phyloP scores from a whole-genome alignment of 2,888 invertebrate species.

The Spodoptera exigua region DNA sequence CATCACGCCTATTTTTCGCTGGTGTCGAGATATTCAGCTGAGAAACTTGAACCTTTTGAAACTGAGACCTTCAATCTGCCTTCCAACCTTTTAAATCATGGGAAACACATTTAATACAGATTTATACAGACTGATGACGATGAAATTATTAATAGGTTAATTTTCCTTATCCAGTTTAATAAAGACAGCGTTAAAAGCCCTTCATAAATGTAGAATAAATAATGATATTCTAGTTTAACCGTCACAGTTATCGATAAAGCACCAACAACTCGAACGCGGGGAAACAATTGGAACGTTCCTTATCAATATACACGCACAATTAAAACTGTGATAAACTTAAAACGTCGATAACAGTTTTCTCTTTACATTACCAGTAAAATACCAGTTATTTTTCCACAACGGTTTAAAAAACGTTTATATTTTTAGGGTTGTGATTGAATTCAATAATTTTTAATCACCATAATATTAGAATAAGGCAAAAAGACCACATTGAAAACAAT shows the following conservation, averaged over 20 bases:
- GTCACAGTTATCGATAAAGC: conserved; percentile 15
- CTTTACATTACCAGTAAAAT: conserved; percentile 3
- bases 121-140: too few relatives aligned
- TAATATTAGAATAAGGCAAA: too few relatives aligned
- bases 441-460: too few relatives aligned
- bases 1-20: too few relatives aligned
- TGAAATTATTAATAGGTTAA: not conserved
- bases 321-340: conserved; percentile 45
- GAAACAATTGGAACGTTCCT: conserved; percentile 43
- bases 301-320: conserved; percentile 43
- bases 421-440: too few relatives aligned
- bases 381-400: conserved; percentile 2
- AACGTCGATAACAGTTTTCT: conserved; percentile 26
- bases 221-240: conserved; percentile 13
- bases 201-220: conserved; percentile 1
- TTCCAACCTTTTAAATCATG: too few relatives aligned
- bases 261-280: conserved; percentile 31
- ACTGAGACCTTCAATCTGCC: too few relatives aligned
- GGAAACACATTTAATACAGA: too few relatives aligned
- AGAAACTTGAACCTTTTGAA: too few relatives aligned
- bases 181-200: not conserved
- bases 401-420: conserved; percentile 3
- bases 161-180: not conserved
- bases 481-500: too few relatives aligned
- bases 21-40: conserved; percentile 10